These are phyloP conservation scores for Dione juno DNA, from an alignment of 2,888 invertebrate species.

Conservation along the genomic window DNA sequence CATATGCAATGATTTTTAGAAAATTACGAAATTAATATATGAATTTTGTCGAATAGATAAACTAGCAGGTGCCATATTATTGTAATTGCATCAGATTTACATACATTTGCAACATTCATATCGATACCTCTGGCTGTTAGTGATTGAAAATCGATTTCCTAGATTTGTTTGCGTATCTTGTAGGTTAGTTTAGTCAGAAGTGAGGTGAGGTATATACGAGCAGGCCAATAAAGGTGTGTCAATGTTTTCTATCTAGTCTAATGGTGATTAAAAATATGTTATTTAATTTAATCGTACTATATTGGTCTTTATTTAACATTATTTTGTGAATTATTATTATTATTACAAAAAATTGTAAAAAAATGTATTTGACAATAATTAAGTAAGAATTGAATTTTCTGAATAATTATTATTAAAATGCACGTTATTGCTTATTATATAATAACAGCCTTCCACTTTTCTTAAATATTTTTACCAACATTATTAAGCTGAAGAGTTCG, in stretches of 20 bases:
- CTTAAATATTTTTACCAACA: no score
- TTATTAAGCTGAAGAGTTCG: no score
- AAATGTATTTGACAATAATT: no score
- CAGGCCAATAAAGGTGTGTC: constrained; percentile 15
- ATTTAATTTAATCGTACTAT: background rate
- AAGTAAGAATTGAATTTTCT: no score
- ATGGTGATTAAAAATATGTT: background rate
- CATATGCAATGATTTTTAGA: background rate
- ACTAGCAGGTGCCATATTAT: background rate
- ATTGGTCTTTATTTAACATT: background rate
- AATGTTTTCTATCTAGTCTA: constrained; percentile 18
- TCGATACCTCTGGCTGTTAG: constrained; percentile 11
- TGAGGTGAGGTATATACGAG: constrained; percentile 8
- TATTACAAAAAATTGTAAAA: background rate
- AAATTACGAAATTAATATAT: background rate
- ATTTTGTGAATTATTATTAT: background rate
- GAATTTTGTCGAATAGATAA: constrained; percentile 15
- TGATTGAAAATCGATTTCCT: constrained; percentile 25
- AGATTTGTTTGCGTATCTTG: constrained; percentile 25
- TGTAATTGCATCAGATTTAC: background rate
- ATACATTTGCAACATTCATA: constrained; percentile 22
- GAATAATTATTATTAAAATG: no score
- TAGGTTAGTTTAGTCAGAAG: constrained; percentile 21
- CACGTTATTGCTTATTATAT: no score
- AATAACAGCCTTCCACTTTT: no score